Evolutionary conservation across 2,888 invertebrate species (phyloP), one percentile per base, ranked within the genome.

Genomic region (Yponomeuta evonymella): DNA sequence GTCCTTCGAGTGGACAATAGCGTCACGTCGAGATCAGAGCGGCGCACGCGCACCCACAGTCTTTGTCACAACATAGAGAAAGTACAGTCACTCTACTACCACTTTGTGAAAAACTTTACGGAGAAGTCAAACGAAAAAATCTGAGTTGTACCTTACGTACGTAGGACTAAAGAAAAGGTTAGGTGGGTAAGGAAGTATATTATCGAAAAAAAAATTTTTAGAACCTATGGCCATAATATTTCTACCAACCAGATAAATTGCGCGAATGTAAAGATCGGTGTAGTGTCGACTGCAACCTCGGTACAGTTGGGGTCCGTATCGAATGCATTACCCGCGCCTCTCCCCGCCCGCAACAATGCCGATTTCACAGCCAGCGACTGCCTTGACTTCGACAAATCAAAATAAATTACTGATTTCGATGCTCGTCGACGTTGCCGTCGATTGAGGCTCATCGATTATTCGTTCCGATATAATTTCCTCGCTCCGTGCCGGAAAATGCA

Each of bases 391-490:
- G 83, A 85, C 84, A 84, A 87, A 87, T 87, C 86, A 79, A 85
- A 84, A 84, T 83, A 83, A 83, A 85, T 88, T 84, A 84, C 83
- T 81, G 82, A 89, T 90, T 87, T 23, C 65, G 71, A 72, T 72
- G 69, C 48, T 43, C 48, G 11, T 29, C 48, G 68, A 68, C 48
- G 10, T 84, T 81, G 81, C 10, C 62, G 58, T 51, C 51, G 68
- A 69, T 48, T 69, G 43, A 58, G 51, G 15, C 51, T 58, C 51
- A 58, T 58, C 43, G 70, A 70, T n/a, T 81, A 89, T 89, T 89
- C 89, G 89, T 87, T 89, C 88, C 88, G 84, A 88, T 88, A 86
- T 86, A 83, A 90, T 90, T 87, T 86, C 76, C 80, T 77, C 74
- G 73, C 77, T 78, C 84, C 82, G 82, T 84, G 81, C 78, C 78